Evolutionary conservation across 2,888 invertebrate species (phyloP).

Genomic region (Julus scanicus): DNA sequence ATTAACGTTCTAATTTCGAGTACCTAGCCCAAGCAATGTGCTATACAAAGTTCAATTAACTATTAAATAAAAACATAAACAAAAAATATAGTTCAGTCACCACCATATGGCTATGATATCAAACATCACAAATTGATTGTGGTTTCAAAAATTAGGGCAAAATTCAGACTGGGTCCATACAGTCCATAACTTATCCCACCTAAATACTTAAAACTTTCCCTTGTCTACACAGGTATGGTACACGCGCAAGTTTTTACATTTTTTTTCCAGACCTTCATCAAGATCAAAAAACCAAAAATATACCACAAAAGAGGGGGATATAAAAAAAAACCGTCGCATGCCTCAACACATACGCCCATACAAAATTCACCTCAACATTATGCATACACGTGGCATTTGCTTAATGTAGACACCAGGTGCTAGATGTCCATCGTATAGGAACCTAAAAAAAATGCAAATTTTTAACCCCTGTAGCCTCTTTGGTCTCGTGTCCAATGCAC

Average conservation of each 20-base stretch:
- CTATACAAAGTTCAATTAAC: too few relatives aligned
- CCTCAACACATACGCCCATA: slow-evolving; percentile 6
- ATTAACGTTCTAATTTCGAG: too few relatives aligned
- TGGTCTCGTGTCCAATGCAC: slow-evolving; percentile 37
- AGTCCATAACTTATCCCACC: neutral
- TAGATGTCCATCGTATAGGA: neutral
- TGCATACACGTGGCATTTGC: slow-evolving; percentile 39
- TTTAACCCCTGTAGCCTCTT: slow-evolving; percentile 38
- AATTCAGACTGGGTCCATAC: too few relatives aligned
- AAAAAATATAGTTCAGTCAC: too few relatives aligned
- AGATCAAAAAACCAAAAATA: slow-evolving; percentile 38
- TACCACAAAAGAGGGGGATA: slow-evolving; percentile 15
- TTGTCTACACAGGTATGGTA: neutral
- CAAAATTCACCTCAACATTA: slow-evolving; percentile 1
- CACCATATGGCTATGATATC: too few relatives aligned
- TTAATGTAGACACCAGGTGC: slow-evolving; percentile 36
- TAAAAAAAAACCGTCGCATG: slow-evolving; percentile 1
- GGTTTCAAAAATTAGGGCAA: too few relatives aligned
- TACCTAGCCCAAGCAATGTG: too few relatives aligned
- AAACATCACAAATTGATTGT: too few relatives aligned
- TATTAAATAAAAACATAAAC: too few relatives aligned
- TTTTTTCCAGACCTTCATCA: slow-evolving; percentile 18
- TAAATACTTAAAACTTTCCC: neutral
- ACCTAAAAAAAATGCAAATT: slow-evolving; percentile 30
- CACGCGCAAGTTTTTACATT: neutral